Base-by-base conservation (phyloP, 1,140 invertebrate species). In the Neoseiulus cucumeris region DNA sequence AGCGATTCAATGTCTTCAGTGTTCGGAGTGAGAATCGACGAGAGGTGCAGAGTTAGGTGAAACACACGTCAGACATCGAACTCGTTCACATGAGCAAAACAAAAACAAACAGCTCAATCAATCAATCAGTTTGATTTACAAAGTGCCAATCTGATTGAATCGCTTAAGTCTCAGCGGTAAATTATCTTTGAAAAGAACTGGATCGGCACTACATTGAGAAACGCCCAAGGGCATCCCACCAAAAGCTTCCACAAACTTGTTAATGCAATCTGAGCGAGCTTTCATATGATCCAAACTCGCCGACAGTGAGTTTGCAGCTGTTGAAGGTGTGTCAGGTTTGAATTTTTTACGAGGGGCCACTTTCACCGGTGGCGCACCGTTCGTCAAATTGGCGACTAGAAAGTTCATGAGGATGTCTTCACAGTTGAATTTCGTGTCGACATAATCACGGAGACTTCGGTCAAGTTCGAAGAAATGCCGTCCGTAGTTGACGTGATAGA, bases 311-410 rank as follows among this genome's bases (percentile, higher is more conserved):
- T 93, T 90, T 0, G 84, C 91, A 73, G 91, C 92, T 1, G 83
- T 85, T 76, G 91, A 96, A 25, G 51, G 14, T 20, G 51, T 59
- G 74, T 94, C 87, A 0, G 91, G 91, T 76, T 93, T 92, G 77
- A 97, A 97, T 74, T 97, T 97, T 73, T 96, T 96, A n/a, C 91
- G 81, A 0, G 91, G 91, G 1, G 90, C 86, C n/a, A 95, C 88
- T 79, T 96, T 95, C 51, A 96, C 91, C 0, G 91, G 91, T 20
- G 90, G 84, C 79, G 94, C 93, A 68, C 86, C 85, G 51, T 33
- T 25, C 1, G 89, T 92, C n/a, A 86, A 76, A 74, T 92, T 91
- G 1, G 89, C 84, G 12, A 93, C 85, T 1, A 93, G 78, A 76
- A 93, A 93, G 75, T 93, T 93, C 87, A 93, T 92, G 0, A 89